phyloP scores from a whole-genome alignment of 2,113 vertebrate species.

The Albula glossodonta region DNA sequence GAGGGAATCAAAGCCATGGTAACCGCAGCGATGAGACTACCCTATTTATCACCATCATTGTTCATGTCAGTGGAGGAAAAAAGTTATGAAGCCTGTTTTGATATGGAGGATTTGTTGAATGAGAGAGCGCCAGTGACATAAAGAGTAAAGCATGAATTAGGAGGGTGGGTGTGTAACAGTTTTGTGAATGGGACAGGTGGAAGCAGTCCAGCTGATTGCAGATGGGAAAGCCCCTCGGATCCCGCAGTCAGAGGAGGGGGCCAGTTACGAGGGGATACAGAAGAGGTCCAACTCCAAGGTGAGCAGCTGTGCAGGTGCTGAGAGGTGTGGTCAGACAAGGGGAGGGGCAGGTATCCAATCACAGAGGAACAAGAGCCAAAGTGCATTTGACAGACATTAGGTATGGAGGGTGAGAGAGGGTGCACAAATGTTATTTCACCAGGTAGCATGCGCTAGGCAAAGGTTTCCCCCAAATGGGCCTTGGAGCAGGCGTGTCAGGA shows the following conservation, averaged over 20 bases:
- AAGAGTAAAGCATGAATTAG: too few species aligned
- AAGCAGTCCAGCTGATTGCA: slow-evolving; percentile 93
- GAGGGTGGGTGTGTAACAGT: neutral
- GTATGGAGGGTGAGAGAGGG: too few species aligned
- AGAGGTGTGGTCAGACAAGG: neutral
- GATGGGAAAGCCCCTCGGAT: slow-evolving; percentile 84
- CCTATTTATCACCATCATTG: neutral
- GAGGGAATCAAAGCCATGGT: slow-evolving; percentile 97
- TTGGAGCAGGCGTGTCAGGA: too few species aligned
- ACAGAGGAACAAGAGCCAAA: neutral
- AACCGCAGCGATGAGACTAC: slow-evolving; percentile 32
- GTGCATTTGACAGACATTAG: neutral
- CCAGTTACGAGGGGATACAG: slow-evolving; percentile 94
- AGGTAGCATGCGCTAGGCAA: too few species aligned
- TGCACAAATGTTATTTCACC: too few species aligned
- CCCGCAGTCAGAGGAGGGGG: slow-evolving; percentile 85
- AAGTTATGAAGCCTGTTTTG: neutral
- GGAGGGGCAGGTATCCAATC: neutral
- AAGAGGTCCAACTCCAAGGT: slow-evolving; percentile 92
- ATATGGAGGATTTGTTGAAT: neutral
- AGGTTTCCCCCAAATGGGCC: too few species aligned
- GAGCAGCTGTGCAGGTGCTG: slow-evolving; percentile 29
- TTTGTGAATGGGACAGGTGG: slow-evolving; percentile 64
- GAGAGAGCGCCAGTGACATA: too few species aligned
- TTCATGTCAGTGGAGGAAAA: neutral